phyloP scores from a whole-genome alignment of 2,113 vertebrate genomes.

The Cebus imitator region DNA sequence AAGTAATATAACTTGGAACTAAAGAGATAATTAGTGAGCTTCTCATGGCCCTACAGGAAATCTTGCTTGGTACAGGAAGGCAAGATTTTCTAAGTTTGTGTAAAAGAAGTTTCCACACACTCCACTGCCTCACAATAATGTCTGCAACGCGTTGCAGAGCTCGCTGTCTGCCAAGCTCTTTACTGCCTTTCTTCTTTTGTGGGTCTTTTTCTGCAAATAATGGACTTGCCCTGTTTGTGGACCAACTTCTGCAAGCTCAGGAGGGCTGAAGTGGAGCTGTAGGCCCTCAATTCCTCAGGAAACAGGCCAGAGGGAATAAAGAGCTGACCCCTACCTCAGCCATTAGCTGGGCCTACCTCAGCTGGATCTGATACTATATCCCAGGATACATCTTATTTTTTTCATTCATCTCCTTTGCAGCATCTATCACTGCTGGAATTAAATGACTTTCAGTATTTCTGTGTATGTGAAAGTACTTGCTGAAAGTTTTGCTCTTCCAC shows the following conservation, averaged over 20 bases:
- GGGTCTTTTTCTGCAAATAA: not conserved
- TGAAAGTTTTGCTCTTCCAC: not conserved
- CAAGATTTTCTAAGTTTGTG: slow-evolving; percentile 53
- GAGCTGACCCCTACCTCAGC: not conserved
- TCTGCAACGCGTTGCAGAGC: slow-evolving; percentile 38
- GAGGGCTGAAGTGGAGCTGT: not conserved
- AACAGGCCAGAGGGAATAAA: not conserved
- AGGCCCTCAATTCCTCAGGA: not conserved
- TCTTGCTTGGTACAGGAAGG: slow-evolving; percentile 59
- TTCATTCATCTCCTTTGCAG: not conserved
- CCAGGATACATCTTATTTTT: not conserved
- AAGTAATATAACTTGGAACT: slow-evolving; percentile 45
- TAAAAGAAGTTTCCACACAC: slow-evolving; percentile 45
- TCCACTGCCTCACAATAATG: slow-evolving; percentile 8
- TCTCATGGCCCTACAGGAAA: slow-evolving; percentile 61
- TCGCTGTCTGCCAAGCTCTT: not conserved
- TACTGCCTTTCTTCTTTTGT: not conserved
- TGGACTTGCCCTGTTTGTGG: not conserved
- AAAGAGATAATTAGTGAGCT: slow-evolving; percentile 66
- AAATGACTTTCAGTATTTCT: not conserved
- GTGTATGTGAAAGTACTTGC: not conserved
- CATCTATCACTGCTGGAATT: not conserved
- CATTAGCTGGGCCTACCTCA: not conserved
- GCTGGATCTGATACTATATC: not conserved
- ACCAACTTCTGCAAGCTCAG: not conserved